phyloP scores from a whole-genome alignment of 2,797 vertebrate species.

The Nyctibius grandis region DNA sequence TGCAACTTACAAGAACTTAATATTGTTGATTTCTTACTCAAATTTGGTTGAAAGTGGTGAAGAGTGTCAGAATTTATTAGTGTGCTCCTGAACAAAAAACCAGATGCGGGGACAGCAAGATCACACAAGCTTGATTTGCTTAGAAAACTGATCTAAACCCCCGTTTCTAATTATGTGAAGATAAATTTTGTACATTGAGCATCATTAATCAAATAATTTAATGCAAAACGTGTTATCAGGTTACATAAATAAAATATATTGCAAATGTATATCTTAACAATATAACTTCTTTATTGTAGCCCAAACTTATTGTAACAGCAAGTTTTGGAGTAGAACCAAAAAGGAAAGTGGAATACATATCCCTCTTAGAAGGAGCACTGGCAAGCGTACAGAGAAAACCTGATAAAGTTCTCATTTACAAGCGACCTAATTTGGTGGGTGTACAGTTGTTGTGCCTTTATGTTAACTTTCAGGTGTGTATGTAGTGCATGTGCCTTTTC shows the following conservation, averaged over 20 bases:
- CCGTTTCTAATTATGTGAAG: background rate
- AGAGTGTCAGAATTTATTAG: background rate
- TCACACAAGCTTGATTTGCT: background rate
- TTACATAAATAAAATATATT: background rate
- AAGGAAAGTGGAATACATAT: constrained; percentile 87
- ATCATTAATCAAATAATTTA: background rate
- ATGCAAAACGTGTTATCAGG: background rate
- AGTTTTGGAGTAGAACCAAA: constrained; percentile 94
- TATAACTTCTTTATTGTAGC: constrained; percentile 73
- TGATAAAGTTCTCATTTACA: constrained; percentile 89
- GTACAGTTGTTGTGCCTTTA: background rate
- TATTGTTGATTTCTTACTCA: background rate
- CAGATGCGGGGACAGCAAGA: background rate
- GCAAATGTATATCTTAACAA: background rate
- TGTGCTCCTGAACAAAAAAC: background rate
- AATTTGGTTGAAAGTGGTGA: background rate
- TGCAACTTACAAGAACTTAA: background rate
- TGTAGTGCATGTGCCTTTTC: background rate
- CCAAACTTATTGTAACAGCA: constrained; percentile 90
- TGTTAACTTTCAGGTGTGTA: background rate
- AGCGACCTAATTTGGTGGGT: constrained; percentile 86
- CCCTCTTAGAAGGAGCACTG: constrained; percentile 89
- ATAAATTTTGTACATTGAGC: background rate
- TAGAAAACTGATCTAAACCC: background rate
- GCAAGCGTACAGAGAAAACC: constrained; percentile 82